Conservation (phyloP, 1,140 invertebrate genomes). For the Heliconius himera region DNA sequence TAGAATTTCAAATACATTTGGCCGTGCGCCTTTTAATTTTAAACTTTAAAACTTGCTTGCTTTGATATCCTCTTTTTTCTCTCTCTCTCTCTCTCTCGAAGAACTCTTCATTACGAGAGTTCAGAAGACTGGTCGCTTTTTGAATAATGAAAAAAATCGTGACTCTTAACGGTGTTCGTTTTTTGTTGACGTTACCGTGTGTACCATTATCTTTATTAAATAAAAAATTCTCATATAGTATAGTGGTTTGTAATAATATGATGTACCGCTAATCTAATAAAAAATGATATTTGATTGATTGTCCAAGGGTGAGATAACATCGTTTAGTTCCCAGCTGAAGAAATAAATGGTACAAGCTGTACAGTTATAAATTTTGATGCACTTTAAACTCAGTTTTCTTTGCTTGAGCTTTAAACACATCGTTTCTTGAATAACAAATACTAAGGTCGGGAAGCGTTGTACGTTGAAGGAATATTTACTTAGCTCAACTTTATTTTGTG, state of each 20-base stretch:
- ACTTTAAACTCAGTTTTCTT: conserved; percentile 20
- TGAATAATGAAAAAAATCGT: neutral
- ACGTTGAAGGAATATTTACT: conserved; percentile 3
- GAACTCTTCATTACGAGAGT: neutral
- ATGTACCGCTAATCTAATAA: neutral
- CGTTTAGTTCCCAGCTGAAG: neutral
- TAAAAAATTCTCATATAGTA: neutral
- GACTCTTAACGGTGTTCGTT: neutral
- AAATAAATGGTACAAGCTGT: neutral
- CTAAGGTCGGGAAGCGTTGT: neutral
- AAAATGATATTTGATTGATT: neutral
- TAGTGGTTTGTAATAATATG: neutral
- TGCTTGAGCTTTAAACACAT: conserved; percentile 24
- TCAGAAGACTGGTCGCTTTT: neutral
- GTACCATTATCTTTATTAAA: neutral
- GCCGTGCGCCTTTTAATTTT: conserved; percentile 10
- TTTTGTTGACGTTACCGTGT: neutral
- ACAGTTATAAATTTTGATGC: conserved; percentile 2
- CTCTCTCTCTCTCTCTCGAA: neutral
- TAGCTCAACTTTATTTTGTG: neutral
- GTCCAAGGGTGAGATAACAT: neutral
- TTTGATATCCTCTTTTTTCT: neutral
- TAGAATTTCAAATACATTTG: conserved; percentile 28
- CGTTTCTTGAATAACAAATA: conserved; percentile 22
- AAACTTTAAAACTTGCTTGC: conserved; percentile 14